phyloP scores from a whole-genome alignment of 37 sponge, comb jelly and placozoan species.

The Eunapius fragilis region DNA sequence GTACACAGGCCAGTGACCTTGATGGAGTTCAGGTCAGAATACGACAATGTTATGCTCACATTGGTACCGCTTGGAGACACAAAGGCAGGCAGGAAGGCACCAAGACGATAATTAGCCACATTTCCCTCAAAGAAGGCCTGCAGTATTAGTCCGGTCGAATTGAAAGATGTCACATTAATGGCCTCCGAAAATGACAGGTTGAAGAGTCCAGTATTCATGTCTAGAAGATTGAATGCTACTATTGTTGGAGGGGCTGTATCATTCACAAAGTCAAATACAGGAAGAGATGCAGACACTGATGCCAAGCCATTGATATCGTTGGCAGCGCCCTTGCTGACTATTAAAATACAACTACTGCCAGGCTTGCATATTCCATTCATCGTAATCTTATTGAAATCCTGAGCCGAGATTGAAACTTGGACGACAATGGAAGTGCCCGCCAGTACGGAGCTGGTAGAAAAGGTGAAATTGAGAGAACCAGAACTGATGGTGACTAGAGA shows the following conservation, averaged over 20 bases:
- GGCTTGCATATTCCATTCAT: conserved; percentile 34
- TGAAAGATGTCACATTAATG: conserved; percentile 47
- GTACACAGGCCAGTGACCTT: conserved; percentile 70
- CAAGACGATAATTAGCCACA: conserved; percentile 25
- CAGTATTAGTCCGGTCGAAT: conserved; percentile 56
- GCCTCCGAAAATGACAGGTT: conserved; percentile 81
- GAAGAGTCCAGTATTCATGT: conserved; percentile 64
- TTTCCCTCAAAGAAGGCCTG: conserved; percentile 69
- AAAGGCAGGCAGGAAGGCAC: conserved; percentile 20
- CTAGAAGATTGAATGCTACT: conserved; percentile 50
- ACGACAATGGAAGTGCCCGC: conserved; percentile 33
- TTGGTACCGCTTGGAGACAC: conserved; percentile 30
- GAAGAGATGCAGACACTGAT: background rate
- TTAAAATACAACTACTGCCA: conserved; percentile 44
- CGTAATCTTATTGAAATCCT: conserved; percentile 57
- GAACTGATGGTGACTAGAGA: conserved; percentile 24
- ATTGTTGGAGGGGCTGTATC: conserved; percentile 71
- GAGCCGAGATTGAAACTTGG: conserved; percentile 25
- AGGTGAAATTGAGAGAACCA: conserved; percentile 2
- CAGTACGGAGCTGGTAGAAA: conserved; percentile 33
- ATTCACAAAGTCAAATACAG: conserved; percentile 12
- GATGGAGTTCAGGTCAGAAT: conserved; percentile 64
- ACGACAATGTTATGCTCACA: conserved; percentile 59
- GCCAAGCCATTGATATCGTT: conserved; percentile 60
- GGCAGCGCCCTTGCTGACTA: conserved; percentile 50